A percentile compares a stretch with the other conserved stretches of the same genome.
phyloP scores from a whole-genome alignment of 1,140 invertebrate species.

The Anastrepha ludens region DNA sequence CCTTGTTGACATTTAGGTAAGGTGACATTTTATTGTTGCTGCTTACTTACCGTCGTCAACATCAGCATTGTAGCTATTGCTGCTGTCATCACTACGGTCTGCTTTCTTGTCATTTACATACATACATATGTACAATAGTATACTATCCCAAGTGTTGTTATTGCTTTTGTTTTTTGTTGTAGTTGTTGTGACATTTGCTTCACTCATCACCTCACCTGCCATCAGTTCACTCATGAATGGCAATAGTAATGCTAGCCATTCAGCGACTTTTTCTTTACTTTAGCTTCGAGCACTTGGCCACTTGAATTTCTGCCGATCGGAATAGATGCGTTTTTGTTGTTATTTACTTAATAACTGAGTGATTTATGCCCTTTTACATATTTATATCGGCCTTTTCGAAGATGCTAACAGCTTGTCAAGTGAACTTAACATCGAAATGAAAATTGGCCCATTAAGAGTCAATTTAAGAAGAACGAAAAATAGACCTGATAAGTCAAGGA shows the following conservation, averaged over 20 bases:
- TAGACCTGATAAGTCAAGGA: no score
- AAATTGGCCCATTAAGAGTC: slow-evolving; percentile 21
- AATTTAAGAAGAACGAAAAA: not conserved
- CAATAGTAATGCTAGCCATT: slow-evolving; percentile 1
- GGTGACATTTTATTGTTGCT: slow-evolving; percentile 52
- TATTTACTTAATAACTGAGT: slow-evolving; percentile 16
- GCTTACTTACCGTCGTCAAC: slow-evolving; percentile 39
- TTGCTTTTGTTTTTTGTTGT: not conserved
- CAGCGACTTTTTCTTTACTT: not conserved
- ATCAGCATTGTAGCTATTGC: not conserved
- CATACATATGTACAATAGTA: not conserved
- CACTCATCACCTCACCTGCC: slow-evolving; percentile 17
- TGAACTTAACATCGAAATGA: slow-evolving; percentile 27
- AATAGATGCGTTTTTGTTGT: not conserved
- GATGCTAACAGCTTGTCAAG: slow-evolving; percentile 27
- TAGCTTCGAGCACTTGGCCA: not conserved
- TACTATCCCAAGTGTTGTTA: slow-evolving; percentile 6
- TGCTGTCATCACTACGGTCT: not conserved
- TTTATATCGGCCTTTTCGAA: slow-evolving; percentile 16
- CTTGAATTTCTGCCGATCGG: not conserved
- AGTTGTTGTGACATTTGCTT: not conserved
- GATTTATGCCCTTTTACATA: slow-evolving; percentile 47
- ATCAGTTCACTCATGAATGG: not conserved
- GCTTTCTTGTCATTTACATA: not conserved
- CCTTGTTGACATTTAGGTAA: slow-evolving; percentile 49